A percentile compares a stretch with the other conserved stretches of the same genome.
phyloP scores from a whole-genome alignment of 2,888 invertebrate species.

The Cosmorhoe ocellata region DNA sequence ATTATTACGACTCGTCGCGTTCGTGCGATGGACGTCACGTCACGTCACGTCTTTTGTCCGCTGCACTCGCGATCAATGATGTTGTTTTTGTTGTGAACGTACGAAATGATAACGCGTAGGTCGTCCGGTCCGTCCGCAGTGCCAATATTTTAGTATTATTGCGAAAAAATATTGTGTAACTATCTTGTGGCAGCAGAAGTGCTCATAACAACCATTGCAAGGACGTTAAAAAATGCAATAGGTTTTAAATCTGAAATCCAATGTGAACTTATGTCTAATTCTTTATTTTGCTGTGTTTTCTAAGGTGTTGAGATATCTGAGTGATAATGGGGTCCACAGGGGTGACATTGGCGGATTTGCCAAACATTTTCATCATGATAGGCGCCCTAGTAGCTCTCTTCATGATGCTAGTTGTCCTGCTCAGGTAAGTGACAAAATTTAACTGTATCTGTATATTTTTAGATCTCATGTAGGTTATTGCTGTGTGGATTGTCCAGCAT shows the following conservation, averaged over 20 bases:
- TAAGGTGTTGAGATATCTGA: slow-evolving; percentile 48
- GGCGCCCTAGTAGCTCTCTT: slow-evolving; percentile 88
- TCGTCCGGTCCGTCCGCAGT: slow-evolving; percentile 33
- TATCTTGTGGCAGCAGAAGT: slow-evolving; percentile 9
- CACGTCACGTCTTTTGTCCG: slow-evolving; percentile 32
- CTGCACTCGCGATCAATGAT: slow-evolving; percentile 60
- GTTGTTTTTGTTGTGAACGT: slow-evolving; percentile 73
- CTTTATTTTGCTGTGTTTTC: slow-evolving; percentile 45
- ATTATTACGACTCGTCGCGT: too few species aligned
- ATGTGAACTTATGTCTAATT: slow-evolving; percentile 60
- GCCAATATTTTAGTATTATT: slow-evolving; percentile 47
- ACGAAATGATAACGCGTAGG: slow-evolving; percentile 48
- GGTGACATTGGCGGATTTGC: slow-evolving; percentile 87
- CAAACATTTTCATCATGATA: slow-evolving; percentile 89
- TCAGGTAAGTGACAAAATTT: slow-evolving; percentile 81
- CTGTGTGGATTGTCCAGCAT: too few species aligned
- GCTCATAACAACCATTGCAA: slow-evolving; percentile 42
- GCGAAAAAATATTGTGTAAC: slow-evolving; percentile 51
- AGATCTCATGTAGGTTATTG: too few species aligned
- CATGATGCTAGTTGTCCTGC: slow-evolving; percentile 88
- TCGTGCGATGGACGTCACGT: background rate
- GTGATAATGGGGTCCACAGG: slow-evolving; percentile 70
- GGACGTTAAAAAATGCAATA: slow-evolving; percentile 51
- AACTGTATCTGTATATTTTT: background rate
- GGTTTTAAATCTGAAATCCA: slow-evolving; percentile 39